Evolutionary conservation across 2,113 vertebrate genomes (phyloP), one percentile per base, ranked within the genome.

Genomic region (Zosterops hypoxanthus): DNA sequence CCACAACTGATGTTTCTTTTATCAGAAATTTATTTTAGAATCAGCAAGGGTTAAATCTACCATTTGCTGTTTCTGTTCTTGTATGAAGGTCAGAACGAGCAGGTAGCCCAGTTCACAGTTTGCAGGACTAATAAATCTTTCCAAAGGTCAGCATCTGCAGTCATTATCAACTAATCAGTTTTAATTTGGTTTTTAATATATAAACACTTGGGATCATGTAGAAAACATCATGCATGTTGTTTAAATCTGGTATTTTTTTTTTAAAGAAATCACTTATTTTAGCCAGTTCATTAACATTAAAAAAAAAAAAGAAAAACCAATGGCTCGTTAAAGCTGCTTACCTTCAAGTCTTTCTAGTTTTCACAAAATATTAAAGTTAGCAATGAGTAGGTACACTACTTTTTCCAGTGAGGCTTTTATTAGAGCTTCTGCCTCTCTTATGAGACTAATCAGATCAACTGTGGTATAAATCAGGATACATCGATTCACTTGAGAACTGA

Each of bases 131-230:
- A 97, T 92, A 96, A 96, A 95, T 97, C 95, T 97, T 95, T 91
- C 83, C 90, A 96, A 92, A 97, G 97, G 94, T 97, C 95, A 96
- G 89, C 94, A 94, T 95, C 91, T 95, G 95, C 85, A 95, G 82
- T 96, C 91, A 96, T 94, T 97, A 94, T 94, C 92, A 94, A 92
- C 90, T 95, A 96, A 97, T 95, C 94, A 97, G 91, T 95, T 97
- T 93, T 91, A 95, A 96, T 97, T 97, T 94, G 81, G n/a, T 71
- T 97, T 97, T 97, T 96, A 97, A 94, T 96, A 92, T 81, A 90
- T 94, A 94, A 97, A 97, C 92, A 90, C 88, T 92, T 76, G 87
- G 73, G 73, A 96, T 92, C 92, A 94, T 90, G 83, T 79, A 85
- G 77, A 96, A 97, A 97, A 96, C 84, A 97, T 88, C 90, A 90